These are phyloP conservation scores for Psococerastis gibbosa DNA, from an alignment of 2,888 invertebrate genomes.

Conservation along the genomic window DNA sequence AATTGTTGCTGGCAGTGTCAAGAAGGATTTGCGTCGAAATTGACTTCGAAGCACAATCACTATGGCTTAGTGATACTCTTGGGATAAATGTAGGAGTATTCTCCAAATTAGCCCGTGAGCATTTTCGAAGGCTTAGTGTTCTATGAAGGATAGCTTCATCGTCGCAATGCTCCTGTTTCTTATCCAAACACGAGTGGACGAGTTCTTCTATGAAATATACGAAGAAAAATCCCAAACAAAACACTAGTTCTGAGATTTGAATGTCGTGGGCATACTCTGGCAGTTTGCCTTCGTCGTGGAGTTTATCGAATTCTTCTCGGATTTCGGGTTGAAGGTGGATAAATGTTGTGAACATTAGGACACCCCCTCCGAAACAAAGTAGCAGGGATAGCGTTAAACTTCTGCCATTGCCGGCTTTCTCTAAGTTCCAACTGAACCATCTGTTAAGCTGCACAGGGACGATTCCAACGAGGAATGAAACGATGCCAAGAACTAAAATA, in stretches of 20 bases:
- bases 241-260: constrained; percentile 35
- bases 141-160: constrained; percentile 31
- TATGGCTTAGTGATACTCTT: constrained; percentile 2
- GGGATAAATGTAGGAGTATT: constrained; percentile 4
- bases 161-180: constrained; percentile 21
- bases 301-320: constrained; percentile 32
- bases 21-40: constrained; percentile 5
- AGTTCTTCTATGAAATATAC: constrained; percentile 42
- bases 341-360: constrained; percentile 42
- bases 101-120: constrained; percentile 20
- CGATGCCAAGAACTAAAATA: constrained; percentile 54
- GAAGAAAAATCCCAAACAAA: constrained; percentile 42
- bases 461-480: constrained; percentile 56
- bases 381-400: constrained; percentile 34
- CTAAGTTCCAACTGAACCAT: constrained; percentile 36
- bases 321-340: constrained; percentile 45
- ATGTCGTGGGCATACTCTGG: constrained; percentile 27
- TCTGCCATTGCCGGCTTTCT: constrained; percentile 5
- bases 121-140: constrained; percentile 33
- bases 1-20: constrained; percentile 3
- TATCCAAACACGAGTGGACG: constrained; percentile 34
- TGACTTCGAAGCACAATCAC: neutral
- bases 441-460: constrained; percentile 49
- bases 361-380: constrained; percentile 45
- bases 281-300: constrained; percentile 28